Evolutionary conservation across 2,113 vertebrate species (phyloP), one percentile per base, ranked within the genome.

Genomic region (Pachypanchax playfairii): DNA sequence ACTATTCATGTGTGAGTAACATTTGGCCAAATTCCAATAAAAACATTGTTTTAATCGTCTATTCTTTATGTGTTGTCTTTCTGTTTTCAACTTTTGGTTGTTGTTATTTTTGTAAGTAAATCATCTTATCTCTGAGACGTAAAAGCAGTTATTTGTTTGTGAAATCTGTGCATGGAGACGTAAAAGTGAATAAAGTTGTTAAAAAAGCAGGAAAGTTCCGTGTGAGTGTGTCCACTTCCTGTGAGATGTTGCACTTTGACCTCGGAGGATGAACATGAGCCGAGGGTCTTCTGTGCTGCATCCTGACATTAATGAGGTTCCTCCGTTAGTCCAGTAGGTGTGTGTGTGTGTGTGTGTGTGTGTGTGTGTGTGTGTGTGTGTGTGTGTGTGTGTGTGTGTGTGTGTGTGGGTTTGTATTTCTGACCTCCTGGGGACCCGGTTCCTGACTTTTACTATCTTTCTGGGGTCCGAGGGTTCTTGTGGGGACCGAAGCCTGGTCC

Each of bases 171-270:
- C 8, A 46, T 69, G 56, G 60, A 80, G 25, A 68, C 55, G 46
- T 43, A 51, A 66, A 73, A 47, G 56, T 39, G 6, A 24, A 53
- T 20, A 44, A 51, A 48, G 52, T n/a, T n/a, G n/a, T n/a, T n/a
- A n/a, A n/a, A n/a, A 53, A 53, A 53, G 20, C 42, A 49, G 58
- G 29, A 39, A 33, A 35, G 21, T 17, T 26, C 41, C 14, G 24
- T 39, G 58, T 68, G 58, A 43, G 54, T 42, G 48, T 77, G 41
- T 77, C 21, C 63, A 73, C 77, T 82, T 83, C 84, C 82, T 86
- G 67, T 72, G 74, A 80, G 77, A 82, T 71, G 84, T 80, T 83
- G 51, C 75, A 65, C 65, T 53, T 58, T 83, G 74, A 87, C 80
- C 86, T 74, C 63, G 62, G 62, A 80, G 58, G 68, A 73, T 77